Evolutionary conservation across 2,797 vertebrate species (phyloP).

Genomic region (Erpetoichthys calabaricus): DNA sequence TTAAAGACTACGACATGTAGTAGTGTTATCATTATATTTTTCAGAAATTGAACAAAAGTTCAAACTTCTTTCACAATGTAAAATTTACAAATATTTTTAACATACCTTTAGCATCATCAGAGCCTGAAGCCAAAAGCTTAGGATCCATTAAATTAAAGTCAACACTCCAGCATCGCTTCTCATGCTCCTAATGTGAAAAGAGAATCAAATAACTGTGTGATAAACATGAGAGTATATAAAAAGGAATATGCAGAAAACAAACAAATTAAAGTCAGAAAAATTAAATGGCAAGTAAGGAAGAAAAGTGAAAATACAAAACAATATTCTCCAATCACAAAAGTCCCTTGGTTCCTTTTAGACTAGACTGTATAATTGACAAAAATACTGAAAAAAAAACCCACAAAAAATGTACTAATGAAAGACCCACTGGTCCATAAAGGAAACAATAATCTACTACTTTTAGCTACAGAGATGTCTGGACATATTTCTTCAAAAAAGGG

Average conservation of each 20-base stretch:
- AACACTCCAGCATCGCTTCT: conserved; percentile 97
- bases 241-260: background rate
- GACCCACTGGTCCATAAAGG: no score
- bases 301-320: conserved; percentile 6
- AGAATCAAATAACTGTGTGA: conserved; percentile 3
- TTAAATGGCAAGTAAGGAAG: no score
- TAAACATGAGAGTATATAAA: conserved; percentile 1
- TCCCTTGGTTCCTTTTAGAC: conserved; percentile 14
- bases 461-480: no score
- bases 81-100: background rate
- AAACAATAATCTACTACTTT: no score
- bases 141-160: conserved; percentile 99
- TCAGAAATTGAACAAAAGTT: background rate
- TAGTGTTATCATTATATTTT: background rate
- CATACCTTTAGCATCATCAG: conserved; percentile 96
- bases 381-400: no score
- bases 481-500: no score
- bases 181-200: conserved; percentile 69
- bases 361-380: background rate
- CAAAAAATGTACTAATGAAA: no score
- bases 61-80: background rate
- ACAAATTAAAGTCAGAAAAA: background rate
- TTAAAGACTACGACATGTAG: no score
- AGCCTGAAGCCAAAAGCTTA: conserved; percentile 92
- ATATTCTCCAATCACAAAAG: conserved; percentile 8